phyloP scores from a whole-genome alignment of 2,888 invertebrate genomes.

The Aproaerema taeniolella region DNA sequence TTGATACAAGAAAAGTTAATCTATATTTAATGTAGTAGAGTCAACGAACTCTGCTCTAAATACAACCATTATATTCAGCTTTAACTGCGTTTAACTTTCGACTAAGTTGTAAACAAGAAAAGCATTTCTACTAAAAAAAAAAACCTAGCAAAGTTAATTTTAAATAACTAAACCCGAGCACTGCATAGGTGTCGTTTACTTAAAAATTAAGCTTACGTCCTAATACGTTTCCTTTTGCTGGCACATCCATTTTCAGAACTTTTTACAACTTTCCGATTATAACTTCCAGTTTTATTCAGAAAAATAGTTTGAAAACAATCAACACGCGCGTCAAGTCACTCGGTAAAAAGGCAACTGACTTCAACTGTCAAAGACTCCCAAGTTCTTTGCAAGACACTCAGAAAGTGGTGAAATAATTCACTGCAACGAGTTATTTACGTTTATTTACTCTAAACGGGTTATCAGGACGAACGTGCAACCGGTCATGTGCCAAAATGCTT shows the following conservation, averaged over 20 bases:
- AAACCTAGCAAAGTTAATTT: no score
- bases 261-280: slow-evolving; percentile 3
- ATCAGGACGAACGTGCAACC: slow-evolving; percentile 29
- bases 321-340: background rate
- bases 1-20: no score
- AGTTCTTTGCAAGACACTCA: slow-evolving; percentile 17
- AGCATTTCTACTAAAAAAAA: no score
- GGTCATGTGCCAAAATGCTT: slow-evolving; percentile 32
- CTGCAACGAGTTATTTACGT: slow-evolving; percentile 16
- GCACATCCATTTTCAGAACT: slow-evolving; percentile 63
- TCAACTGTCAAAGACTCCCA: no score
- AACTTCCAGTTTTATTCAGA: background rate
- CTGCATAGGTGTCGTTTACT: no score
- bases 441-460: slow-evolving; percentile 16
- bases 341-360: background rate
- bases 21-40: no score
- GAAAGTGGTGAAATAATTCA: slow-evolving; percentile 29
- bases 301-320: background rate
- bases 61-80: no score
- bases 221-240: slow-evolving; percentile 75
- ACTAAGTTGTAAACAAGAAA: no score
- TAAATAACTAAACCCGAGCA: no score
- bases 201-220: slow-evolving; percentile 71
- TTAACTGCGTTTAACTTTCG: no score
- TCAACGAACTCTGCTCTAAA: no score